phyloP scores from a whole-genome alignment of 2,888 invertebrate genomes.

The Caenorhabditis sp. region DNA sequence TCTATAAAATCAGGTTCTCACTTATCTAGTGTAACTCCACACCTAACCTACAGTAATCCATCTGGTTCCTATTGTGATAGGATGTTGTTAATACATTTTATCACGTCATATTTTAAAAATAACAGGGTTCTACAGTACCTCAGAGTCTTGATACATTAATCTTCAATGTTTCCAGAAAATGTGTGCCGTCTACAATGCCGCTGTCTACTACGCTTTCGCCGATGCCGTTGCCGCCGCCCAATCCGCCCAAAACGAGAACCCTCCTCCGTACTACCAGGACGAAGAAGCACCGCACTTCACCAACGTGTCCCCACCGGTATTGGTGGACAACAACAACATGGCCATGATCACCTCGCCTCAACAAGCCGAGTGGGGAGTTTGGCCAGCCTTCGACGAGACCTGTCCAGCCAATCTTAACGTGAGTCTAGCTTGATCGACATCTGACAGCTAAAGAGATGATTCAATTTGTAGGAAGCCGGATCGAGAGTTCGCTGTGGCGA shows the following conservation, averaged over 20 bases:
- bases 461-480: constrained; percentile 26
- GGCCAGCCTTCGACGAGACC: constrained; percentile 29
- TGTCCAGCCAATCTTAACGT: constrained; percentile 31
- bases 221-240: constrained; percentile 5
- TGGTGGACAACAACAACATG: too few relatives aligned
- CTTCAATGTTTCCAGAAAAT: neutral
- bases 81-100: neutral
- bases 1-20: too few relatives aligned
- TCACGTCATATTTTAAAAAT: neutral
- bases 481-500: constrained; percentile 58
- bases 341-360: neutral
- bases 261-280: neutral
- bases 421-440: constrained; percentile 6
- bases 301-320: neutral
- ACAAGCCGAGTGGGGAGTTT: constrained; percentile 51
- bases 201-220: neutral
- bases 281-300: neutral
- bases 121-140: neutral
- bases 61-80: too few relatives aligned
- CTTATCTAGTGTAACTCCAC: too few relatives aligned
- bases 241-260: neutral
- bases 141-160: too few relatives aligned
- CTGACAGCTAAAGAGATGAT: neutral
- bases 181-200: neutral
- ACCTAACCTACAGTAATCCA: too few relatives aligned